Conservation (phyloP, 2,113 vertebrate genomes). For the Cyrtonyx montezumae region DNA sequence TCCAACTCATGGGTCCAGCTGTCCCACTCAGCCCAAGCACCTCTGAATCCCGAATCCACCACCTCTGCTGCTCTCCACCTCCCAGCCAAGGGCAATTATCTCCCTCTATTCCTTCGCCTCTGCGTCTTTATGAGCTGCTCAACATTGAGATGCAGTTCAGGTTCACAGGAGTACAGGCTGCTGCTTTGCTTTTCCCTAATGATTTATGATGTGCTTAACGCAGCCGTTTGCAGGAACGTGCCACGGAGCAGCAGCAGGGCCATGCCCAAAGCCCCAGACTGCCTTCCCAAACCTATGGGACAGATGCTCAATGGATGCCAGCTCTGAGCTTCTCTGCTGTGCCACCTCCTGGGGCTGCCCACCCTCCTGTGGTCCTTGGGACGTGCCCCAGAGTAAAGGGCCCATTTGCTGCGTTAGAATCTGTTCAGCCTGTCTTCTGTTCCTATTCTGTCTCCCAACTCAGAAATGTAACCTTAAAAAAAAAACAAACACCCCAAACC, state of each 20-base stretch:
- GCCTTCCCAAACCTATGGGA: not conserved
- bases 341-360: not conserved
- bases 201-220: not conserved
- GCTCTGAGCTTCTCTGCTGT: not conserved
- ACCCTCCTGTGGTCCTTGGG: not conserved
- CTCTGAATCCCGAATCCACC: not conserved
- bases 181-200: not conserved
- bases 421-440: not conserved
- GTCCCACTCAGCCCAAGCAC: not conserved
- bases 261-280: not conserved
- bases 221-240: not conserved
- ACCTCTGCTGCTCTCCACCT: not conserved
- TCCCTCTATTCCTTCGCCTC: not conserved
- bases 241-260: not conserved
- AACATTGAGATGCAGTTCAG: not conserved
- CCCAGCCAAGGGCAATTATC: not conserved
- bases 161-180: not conserved
- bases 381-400: rapidly evolving
- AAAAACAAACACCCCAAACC: too few species aligned
- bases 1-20: not conserved
- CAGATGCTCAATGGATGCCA: not conserved
- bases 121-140: not conserved
- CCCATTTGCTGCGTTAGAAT: not conserved
- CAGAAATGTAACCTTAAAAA: not conserved
- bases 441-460: not conserved